phyloP scores from a whole-genome alignment of 2,113 vertebrate genomes.

The Sinocyclocheilus rhinocerous region DNA sequence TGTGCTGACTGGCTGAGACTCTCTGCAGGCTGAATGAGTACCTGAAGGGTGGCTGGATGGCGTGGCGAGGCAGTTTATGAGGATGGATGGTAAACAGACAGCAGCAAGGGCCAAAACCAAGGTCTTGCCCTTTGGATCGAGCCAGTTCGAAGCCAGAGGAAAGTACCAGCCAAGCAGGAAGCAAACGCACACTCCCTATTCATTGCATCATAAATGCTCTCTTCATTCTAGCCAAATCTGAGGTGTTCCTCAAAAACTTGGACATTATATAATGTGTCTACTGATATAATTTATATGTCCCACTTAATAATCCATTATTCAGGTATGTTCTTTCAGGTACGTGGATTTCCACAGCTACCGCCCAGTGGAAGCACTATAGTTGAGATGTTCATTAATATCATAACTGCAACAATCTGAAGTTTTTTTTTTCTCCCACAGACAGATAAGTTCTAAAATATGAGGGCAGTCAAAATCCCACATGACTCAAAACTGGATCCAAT shows the following conservation, averaged over 20 bases:
- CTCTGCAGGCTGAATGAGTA: constrained; percentile 28
- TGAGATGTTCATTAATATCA: not conserved
- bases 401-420: not conserved
- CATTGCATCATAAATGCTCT: not conserved
- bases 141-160: constrained; percentile 4
- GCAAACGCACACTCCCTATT: constrained; percentile 1
- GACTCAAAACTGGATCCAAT: constrained; percentile 36
- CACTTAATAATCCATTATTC: not conserved
- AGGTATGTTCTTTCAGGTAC: not conserved
- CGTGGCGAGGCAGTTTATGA: constrained; percentile 8
- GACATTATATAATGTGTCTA: not conserved
- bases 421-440: not conserved
- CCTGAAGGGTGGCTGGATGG: constrained; percentile 37
- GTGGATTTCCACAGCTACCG: not conserved
- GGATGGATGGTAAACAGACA: constrained; percentile 41
- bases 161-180: constrained; percentile 27
- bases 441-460: not conserved
- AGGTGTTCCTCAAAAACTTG: not conserved
- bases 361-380: not conserved
- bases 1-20: constrained; percentile 33
- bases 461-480: not conserved
- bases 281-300: not conserved
- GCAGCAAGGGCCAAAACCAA: constrained; percentile 28
- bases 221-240: constrained; percentile 8
- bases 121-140: constrained; percentile 47